Evolutionary conservation across 2,113 vertebrate genomes (phyloP).

Genomic region (Nanorana parkeri): DNA sequence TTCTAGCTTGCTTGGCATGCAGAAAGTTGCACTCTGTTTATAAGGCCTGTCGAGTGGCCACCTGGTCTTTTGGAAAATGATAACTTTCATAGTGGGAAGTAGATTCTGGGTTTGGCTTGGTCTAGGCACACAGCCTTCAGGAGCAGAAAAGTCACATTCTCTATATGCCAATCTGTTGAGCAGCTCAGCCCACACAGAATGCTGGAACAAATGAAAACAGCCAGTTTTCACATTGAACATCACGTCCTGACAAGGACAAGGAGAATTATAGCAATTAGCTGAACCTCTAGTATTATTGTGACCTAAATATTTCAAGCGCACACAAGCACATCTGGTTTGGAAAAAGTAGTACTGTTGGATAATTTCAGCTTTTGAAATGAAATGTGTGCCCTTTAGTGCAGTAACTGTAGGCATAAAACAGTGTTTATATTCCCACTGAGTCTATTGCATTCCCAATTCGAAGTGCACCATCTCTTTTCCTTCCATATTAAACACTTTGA

Average conservation of each 20-base stretch:
- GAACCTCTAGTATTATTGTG: conserved; percentile 81
- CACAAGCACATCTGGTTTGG: conserved; percentile 86
- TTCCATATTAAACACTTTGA: conserved; percentile 85
- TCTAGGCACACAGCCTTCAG: not conserved
- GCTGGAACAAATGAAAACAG: conserved; percentile 64
- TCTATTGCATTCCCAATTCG: conserved; percentile 79
- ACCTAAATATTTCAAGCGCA: conserved; percentile 86
- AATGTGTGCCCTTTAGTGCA: conserved; percentile 74
- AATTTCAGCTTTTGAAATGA: conserved; percentile 77
- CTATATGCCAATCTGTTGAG: conserved; percentile 21
- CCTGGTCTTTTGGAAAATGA: conserved; percentile 20
- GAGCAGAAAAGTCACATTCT: not conserved
- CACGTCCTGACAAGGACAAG: too few species aligned
- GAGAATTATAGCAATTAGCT: conserved; percentile 78
- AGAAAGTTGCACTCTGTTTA: too few species aligned
- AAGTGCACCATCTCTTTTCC: conserved; percentile 78
- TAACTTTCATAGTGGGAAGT: conserved; percentile 21
- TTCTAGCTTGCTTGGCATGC: too few species aligned
- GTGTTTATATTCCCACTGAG: conserved; percentile 81
- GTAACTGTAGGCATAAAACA: conserved; percentile 79
- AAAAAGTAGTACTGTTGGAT: conserved; percentile 78
- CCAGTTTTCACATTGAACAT: not conserved
- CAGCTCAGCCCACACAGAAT: conserved; percentile 28
- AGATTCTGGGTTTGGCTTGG: conserved; percentile 17
- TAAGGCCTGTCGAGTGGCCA: not conserved